Conservation (phyloP, 1,140 invertebrate genomes). For the Melanaphis sacchari region DNA sequence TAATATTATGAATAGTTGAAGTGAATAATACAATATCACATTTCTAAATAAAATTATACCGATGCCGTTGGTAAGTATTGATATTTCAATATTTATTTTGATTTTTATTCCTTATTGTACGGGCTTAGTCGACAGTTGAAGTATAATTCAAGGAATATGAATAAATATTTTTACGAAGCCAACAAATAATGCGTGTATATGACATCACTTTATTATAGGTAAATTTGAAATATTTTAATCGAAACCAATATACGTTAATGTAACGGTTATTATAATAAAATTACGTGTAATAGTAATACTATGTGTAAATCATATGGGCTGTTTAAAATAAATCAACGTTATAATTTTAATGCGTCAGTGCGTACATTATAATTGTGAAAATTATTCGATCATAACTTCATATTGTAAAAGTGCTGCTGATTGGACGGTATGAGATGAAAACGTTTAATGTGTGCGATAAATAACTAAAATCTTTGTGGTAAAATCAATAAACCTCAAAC, state of each 20-base stretch:
- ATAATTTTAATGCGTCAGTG: background rate
- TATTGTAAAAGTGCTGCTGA: background rate
- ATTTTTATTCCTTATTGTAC: background rate
- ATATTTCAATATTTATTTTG: constrained; percentile 6
- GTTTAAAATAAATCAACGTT: background rate
- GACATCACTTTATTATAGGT: background rate
- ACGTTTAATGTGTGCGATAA: background rate
- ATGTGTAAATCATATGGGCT: background rate
- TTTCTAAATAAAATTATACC: background rate
- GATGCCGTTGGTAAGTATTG: background rate
- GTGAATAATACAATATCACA: background rate
- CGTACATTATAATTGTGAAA: background rate
- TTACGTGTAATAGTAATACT: too few species aligned
- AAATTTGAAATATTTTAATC: background rate
- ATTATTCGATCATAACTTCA: background rate
- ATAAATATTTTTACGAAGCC: background rate
- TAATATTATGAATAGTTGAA: background rate
- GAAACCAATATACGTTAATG: background rate
- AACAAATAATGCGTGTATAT: background rate
- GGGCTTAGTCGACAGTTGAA: background rate
- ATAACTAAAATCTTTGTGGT: background rate
- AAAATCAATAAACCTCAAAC: background rate
- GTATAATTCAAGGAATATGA: background rate
- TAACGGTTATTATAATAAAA: too few species aligned
- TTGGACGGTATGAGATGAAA: background rate